Evolutionary conservation across 2,888 invertebrate species (phyloP), one percentile per base, ranked within the genome.

Genomic region (Cryptus armator): DNA sequence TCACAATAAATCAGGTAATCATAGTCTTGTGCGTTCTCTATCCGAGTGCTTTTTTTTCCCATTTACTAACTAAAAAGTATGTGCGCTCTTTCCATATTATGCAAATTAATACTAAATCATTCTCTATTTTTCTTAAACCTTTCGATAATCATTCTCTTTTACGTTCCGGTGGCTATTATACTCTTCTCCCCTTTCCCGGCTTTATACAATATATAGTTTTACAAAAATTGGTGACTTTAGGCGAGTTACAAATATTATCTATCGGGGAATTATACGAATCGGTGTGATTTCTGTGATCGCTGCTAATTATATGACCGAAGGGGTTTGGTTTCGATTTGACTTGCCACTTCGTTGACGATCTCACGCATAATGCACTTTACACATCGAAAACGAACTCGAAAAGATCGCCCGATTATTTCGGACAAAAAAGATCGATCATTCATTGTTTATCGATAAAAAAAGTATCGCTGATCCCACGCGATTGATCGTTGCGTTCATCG

Each of bases 21-120:
- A 37, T 71, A 79, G 72, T 80, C 16, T 80, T 80, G 72, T 74
- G 72, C 72, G 80, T 74, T 24, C 56, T 46, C 72, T 72, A 70
- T n/a, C 46, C n/a, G n/a, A 16, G 67, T 80, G 43, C 71, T 43
- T 44, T 46, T 66, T 32, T 53, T 19, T 16, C 44, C 9, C 32
- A 32, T 44, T 44, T 56, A 37, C 46, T 81, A 67, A 37, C 37
- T 53, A n/a, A 59, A 67, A 44, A 16, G 56, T 68, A 19, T 56
- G 74, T 68, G 37, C 32, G 67, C 7, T 14, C 12, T 46, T 62
- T 14, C 29, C n/a, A 46, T 51, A 59, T 74, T 59, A 68, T 68
- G 48, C 12, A 68, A 67, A 68, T 59, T 59, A 81, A 59, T 59
- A 46, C 29, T 29, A 56, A n/a, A 48, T 24, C 32, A 48, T 59